phyloP scores from a whole-genome alignment of 2,888 invertebrate species.

The Chrysomela aeneicollis region DNA sequence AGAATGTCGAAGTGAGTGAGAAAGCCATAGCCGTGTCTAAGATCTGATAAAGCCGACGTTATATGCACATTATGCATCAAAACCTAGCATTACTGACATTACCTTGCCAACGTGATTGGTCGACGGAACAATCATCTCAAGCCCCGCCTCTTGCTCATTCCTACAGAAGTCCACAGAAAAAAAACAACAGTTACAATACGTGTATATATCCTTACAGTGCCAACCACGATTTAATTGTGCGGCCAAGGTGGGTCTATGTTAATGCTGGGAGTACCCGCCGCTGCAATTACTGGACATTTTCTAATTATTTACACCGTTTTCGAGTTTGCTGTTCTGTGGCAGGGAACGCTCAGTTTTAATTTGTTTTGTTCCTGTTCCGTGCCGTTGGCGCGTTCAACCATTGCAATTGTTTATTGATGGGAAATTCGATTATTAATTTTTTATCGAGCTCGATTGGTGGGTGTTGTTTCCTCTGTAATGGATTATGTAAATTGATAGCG shows the following conservation, averaged over 20 bases:
- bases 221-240: not conserved
- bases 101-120: constrained; percentile 61
- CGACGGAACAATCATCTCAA: constrained; percentile 60
- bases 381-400: constrained; percentile 42
- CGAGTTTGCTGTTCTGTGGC: constrained; percentile 6
- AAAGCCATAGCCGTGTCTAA: constrained; percentile 50
- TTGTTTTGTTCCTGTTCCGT: constrained; percentile 14
- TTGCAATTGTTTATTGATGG: constrained; percentile 41
- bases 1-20: constrained; percentile 56
- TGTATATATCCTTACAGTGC: constrained; percentile 56
- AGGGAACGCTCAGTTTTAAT: not conserved
- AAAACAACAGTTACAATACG: constrained; percentile 51
- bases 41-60: constrained; percentile 56
- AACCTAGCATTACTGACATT: constrained; percentile 62
- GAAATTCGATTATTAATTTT: constrained; percentile 35
- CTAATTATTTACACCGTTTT: constrained; percentile 52
- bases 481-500: constrained; percentile 19
- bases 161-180: constrained; percentile 47
- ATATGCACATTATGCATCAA: constrained; percentile 61
- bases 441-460: constrained; percentile 17
- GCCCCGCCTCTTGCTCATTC: constrained; percentile 59
- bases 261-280: constrained; percentile 33
- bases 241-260: not conserved
- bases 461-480: constrained; percentile 18
- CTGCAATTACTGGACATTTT: constrained; percentile 56